Evolutionary conservation across 1,140 invertebrate species (phyloP).

Genomic region (Zelostemma sp.): DNA sequence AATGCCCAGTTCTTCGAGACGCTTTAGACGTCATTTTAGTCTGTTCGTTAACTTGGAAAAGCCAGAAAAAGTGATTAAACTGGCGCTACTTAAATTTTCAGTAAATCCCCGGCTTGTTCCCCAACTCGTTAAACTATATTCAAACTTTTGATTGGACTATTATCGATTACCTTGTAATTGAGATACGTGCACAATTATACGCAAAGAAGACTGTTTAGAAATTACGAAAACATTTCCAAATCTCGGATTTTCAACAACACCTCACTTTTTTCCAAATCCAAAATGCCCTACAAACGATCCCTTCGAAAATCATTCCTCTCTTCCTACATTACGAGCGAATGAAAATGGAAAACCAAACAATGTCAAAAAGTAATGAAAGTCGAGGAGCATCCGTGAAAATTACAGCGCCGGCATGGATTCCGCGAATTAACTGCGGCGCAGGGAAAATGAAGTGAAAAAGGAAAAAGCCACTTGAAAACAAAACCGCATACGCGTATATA

Average conservation of each 20-base stretch:
- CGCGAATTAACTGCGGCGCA: slow-evolving; percentile 19
- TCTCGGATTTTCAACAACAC: no score
- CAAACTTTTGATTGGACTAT: slow-evolving; percentile 41
- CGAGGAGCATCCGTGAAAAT: slow-evolving; percentile 10
- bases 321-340: no score
- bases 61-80: slow-evolving; percentile 33
- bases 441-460: slow-evolving; percentile 11
- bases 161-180: slow-evolving; percentile 40
- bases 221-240: no score
- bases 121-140: slow-evolving; percentile 44
- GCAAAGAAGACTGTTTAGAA: no score
- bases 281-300: no score
- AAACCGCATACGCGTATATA: slow-evolving; percentile 31
- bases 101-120: slow-evolving; percentile 32
- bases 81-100: slow-evolving; percentile 38
- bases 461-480: slow-evolving; percentile 24
- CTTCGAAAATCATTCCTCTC: slow-evolving; percentile 21
- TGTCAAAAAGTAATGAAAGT: no score
- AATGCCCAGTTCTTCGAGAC: no score
- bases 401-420: slow-evolving; percentile 13
- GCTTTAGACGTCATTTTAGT: neutral
- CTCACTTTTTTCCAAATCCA: no score
- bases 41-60: slow-evolving; percentile 22
- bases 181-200: slow-evolving; percentile 17
- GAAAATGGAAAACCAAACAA: no score